Evolutionary conservation across 2,797 vertebrate species (phyloP).

Genomic region (Calcarius lapponicus): DNA sequence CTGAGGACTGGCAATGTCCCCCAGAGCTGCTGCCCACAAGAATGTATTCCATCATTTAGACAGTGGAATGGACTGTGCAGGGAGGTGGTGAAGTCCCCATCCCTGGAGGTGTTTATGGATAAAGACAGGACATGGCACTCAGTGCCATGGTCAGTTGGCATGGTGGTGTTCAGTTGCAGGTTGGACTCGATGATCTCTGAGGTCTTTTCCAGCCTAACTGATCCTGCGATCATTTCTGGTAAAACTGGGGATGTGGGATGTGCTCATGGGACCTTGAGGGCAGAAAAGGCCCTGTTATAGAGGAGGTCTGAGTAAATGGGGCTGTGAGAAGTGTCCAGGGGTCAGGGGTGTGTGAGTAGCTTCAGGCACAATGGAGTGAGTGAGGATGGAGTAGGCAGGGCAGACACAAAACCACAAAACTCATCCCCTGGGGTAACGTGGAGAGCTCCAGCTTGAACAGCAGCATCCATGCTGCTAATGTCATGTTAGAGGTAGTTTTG

Average conservation of each 20-base stretch:
- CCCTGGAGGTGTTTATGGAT: not conserved
- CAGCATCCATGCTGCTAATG: not conserved
- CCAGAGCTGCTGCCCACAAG: not conserved
- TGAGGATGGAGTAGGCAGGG: not conserved
- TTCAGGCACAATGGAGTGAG: not conserved
- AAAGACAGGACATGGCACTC: not conserved
- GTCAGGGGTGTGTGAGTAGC: rapidly evolving
- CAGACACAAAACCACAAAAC: not conserved
- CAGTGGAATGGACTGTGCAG: not conserved
- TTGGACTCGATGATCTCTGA: rapidly evolving
- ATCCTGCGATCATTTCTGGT: not conserved
- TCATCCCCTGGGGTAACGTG: not conserved
- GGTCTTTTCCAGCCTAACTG: not conserved
- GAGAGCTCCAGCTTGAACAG: not conserved
- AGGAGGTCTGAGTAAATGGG: not conserved
- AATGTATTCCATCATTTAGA: not conserved
- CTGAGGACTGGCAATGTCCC: not conserved
- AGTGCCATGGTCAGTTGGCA: not conserved
- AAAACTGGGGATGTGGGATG: not conserved
- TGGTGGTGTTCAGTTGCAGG: not conserved
- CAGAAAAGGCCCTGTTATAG: not conserved
- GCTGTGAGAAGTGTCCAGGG: not conserved
- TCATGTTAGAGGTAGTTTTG: not conserved
- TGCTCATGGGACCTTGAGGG: not conserved
- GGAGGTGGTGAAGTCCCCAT: not conserved